These are phyloP conservation scores for Grus americana DNA, from an alignment of 2,113 vertebrate species.

Conservation along the genomic window DNA sequence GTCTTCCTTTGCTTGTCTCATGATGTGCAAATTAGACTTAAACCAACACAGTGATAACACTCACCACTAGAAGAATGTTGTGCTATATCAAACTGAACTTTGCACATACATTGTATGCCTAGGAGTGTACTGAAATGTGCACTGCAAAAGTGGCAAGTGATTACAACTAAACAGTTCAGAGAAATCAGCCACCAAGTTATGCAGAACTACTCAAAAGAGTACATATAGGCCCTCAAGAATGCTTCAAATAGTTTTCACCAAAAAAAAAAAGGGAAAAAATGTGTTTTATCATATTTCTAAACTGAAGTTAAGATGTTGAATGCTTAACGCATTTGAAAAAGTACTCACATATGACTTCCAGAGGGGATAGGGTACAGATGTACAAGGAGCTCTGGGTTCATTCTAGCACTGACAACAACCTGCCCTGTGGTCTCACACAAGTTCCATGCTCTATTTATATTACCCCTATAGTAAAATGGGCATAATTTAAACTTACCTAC, in stretches of 20 bases:
- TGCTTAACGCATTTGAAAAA: neutral
- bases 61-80: neutral
- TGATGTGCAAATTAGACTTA: neutral
- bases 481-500: neutral
- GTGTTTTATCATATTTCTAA: neutral
- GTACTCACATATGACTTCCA: neutral
- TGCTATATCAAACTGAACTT: neutral
- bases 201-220: neutral
- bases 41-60: neutral
- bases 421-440: neutral
- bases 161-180: neutral
- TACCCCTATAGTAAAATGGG: neutral
- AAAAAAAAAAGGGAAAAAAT: rapidly evolving
- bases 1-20: neutral
- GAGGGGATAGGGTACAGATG: rapidly evolving
- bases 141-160: neutral
- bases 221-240: neutral
- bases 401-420: neutral
- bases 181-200: neutral
- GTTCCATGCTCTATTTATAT: neutral
- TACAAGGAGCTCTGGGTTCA: neutral
- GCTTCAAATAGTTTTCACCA: neutral
- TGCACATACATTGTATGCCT: neutral
- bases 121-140: neutral
- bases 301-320: neutral